Percentiles rank a stretch among this genome's conserved stretches.
Conservation (phyloP, 2,797 vertebrate species). For the Gambusia yucatana region DNA sequence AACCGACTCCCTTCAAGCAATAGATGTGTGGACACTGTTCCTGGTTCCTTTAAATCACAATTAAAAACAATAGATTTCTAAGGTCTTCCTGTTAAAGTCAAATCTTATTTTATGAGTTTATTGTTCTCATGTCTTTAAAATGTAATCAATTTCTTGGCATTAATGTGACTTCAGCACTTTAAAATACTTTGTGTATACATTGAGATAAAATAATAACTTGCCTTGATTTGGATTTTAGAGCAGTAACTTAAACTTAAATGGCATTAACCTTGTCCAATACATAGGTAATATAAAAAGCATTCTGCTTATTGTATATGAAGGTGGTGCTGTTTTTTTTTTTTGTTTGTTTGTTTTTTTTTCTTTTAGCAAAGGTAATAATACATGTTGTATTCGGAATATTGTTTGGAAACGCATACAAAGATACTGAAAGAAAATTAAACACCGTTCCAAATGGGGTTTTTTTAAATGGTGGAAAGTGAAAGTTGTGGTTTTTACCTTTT, state of each 20-base stretch:
- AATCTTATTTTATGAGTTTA: background rate
- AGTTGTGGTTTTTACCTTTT: constrained; percentile 76
- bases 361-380: background rate
- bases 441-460: background rate
- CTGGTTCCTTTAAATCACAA: background rate
- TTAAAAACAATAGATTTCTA: background rate
- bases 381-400: background rate
- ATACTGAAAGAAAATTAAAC: background rate
- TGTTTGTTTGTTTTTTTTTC: background rate
- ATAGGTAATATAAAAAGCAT: background rate
- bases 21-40: background rate
- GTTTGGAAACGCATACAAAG: background rate
- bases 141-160: background rate
- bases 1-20: background rate
- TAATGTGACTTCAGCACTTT: background rate
- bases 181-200: background rate
- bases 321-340: background rate
- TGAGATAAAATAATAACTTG: background rate
- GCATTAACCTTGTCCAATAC: background rate
- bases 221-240: background rate
- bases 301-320: background rate
- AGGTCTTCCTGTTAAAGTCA: background rate
- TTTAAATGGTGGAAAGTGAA: background rate
- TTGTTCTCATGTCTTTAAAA: background rate
- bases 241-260: background rate